Conservation (phyloP, 2,888 invertebrate genomes). For the Patella pellucida region DNA sequence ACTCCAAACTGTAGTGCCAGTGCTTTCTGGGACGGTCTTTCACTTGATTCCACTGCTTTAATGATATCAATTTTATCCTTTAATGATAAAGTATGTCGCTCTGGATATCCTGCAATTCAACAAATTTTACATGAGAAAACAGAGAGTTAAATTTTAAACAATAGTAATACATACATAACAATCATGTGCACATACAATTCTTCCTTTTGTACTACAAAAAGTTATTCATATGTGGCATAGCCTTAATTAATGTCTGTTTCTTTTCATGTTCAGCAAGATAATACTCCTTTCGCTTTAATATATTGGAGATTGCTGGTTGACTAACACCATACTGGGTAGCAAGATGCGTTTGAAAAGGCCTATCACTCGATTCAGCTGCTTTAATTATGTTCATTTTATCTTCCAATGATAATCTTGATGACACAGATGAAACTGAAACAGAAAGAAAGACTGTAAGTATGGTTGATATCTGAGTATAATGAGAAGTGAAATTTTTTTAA, state of each 20-base stretch:
- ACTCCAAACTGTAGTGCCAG: background rate
- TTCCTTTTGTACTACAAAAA: too few species aligned
- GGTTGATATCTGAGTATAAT: background rate
- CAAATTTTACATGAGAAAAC: too few species aligned
- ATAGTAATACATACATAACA: too few species aligned
- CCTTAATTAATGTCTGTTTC: background rate
- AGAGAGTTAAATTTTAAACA: too few species aligned
- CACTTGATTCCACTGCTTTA: background rate
- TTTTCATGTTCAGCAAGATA: slow-evolving; percentile 3
- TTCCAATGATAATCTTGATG: background rate
- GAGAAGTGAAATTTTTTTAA: slow-evolving; percentile 2
- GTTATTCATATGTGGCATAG: background rate
- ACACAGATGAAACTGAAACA: background rate
- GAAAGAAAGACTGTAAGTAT: slow-evolving; percentile 5
- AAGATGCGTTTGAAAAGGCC: background rate
- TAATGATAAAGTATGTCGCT: background rate
- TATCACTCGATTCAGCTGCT: slow-evolving; percentile 4
- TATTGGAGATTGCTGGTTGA: background rate
- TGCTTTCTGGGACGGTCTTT: background rate
- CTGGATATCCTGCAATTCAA: too few species aligned
- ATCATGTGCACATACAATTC: too few species aligned
- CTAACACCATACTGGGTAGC: slow-evolving; percentile 2
- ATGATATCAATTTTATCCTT: background rate
- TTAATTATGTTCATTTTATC: background rate
- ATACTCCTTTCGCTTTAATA: background rate